Conservation (phyloP, 2,113 vertebrate genomes). For the Trematocara variabile region DNA sequence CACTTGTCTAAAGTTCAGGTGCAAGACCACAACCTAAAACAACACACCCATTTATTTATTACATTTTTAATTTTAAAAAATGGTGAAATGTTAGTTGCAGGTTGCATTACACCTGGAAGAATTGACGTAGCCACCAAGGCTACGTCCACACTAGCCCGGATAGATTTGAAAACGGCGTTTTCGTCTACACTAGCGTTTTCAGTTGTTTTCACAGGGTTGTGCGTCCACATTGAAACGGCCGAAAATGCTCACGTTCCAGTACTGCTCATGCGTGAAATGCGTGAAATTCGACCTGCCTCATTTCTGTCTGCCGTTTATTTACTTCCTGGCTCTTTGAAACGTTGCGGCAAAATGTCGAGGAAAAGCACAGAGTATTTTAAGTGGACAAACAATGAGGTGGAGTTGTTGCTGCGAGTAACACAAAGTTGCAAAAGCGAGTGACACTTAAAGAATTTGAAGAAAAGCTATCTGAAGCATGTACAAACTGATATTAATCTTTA, state of each 20-base stretch:
- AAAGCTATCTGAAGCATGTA: neutral
- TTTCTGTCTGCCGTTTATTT: neutral
- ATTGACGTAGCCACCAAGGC: neutral
- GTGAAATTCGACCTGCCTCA: neutral
- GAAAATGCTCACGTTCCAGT: neutral
- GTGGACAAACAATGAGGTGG: neutral
- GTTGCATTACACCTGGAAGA: neutral
- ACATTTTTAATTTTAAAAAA: neutral
- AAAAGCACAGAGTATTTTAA: neutral
- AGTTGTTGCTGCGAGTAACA: neutral
- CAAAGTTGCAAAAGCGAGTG: neutral
- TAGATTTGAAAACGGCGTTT: neutral
- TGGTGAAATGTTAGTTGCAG: neutral
- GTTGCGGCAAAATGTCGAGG: rapidly evolving
- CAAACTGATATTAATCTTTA: neutral
- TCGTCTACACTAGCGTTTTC: neutral
- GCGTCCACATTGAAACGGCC: neutral
- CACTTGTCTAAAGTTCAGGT: neutral
- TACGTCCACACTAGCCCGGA: neutral
- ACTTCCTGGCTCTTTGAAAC: neutral
- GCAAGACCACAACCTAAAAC: neutral
- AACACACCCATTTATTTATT: neutral
- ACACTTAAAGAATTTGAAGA: neutral
- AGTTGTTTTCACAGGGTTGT: neutral
- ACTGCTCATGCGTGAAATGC: neutral